These are phyloP conservation scores for Dendrolimus houi DNA, from an alignment of 2,888 invertebrate genomes.

Conservation along the genomic window DNA sequence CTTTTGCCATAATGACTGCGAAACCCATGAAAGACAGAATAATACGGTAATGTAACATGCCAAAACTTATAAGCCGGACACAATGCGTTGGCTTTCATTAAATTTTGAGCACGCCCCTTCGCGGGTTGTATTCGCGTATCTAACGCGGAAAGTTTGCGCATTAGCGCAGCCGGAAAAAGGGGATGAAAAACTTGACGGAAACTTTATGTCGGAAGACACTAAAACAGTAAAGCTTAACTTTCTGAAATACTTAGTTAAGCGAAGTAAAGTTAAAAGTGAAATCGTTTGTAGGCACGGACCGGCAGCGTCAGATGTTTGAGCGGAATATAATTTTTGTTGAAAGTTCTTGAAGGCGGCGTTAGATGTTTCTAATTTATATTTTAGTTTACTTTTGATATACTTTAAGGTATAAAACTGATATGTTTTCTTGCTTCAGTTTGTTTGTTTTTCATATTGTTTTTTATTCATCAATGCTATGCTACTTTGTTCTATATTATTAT, in stretches of 20 bases:
- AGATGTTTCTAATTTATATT: background rate
- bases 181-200: conserved; percentile 51
- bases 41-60: too few relatives aligned
- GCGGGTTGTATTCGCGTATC: conserved; percentile 28
- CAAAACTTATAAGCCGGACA: background rate
- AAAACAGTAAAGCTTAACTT: conserved; percentile 23
- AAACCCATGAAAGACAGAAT: too few relatives aligned
- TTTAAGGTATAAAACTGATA: too few relatives aligned
- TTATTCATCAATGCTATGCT: too few relatives aligned
- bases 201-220: conserved; percentile 31
- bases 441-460: too few relatives aligned
- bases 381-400: background rate
- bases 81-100: conserved; percentile 21
- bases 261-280: background rate
- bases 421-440: too few relatives aligned
- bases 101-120: conserved; percentile 35
- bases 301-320: background rate
- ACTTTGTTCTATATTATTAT: too few relatives aligned
- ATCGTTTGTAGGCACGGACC: background rate
- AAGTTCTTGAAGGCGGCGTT: background rate
- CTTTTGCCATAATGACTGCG: too few relatives aligned
- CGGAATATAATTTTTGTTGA: background rate
- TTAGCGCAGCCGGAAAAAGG: conserved; percentile 53
- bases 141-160: conserved; percentile 44
- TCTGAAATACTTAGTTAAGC: conserved; percentile 3